Evolutionary conservation across 2,113 vertebrate species (phyloP).

Genomic region (Galemys pyrenaicus): DNA sequence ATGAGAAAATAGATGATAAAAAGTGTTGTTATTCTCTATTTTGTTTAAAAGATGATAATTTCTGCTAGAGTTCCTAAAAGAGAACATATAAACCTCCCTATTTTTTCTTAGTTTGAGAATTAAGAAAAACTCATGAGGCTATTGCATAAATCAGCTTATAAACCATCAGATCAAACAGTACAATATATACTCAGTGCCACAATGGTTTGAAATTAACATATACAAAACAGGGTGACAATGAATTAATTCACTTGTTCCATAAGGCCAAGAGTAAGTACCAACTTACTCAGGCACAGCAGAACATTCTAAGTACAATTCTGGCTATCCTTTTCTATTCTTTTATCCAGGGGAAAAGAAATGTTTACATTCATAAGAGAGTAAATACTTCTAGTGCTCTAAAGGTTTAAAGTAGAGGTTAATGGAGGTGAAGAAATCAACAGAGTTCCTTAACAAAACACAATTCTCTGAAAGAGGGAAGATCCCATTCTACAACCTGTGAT

Average conservation of each 20-base stretch:
- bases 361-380: slow-evolving; percentile 77
- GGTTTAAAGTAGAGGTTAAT: slow-evolving; percentile 81
- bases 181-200: not conserved
- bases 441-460: slow-evolving; percentile 60
- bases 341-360: slow-evolving; percentile 67
- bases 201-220: slow-evolving; percentile 64
- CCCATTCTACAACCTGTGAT: slow-evolving; percentile 51
- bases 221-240: slow-evolving; percentile 22
- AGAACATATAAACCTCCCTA: not conserved
- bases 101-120: slow-evolving; percentile 13
- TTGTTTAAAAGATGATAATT: slow-evolving; percentile 73
- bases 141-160: slow-evolving; percentile 19
- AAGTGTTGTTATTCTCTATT: slow-evolving; percentile 65
- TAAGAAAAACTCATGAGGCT: not conserved
- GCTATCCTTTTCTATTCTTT: slow-evolving; percentile 38
- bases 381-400: slow-evolving; percentile 73
- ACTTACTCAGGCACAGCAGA: not conserved
- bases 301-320: not conserved
- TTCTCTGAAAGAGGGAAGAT: slow-evolving; percentile 61
- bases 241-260: not conserved
- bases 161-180: not conserved
- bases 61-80: slow-evolving; percentile 57
- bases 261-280: not conserved
- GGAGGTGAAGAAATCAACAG: slow-evolving; percentile 73
- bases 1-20: not conserved